These are phyloP conservation scores for Emydocephalus ijimae DNA, from an alignment of 2,113 vertebrate species.

Conservation along the genomic window DNA sequence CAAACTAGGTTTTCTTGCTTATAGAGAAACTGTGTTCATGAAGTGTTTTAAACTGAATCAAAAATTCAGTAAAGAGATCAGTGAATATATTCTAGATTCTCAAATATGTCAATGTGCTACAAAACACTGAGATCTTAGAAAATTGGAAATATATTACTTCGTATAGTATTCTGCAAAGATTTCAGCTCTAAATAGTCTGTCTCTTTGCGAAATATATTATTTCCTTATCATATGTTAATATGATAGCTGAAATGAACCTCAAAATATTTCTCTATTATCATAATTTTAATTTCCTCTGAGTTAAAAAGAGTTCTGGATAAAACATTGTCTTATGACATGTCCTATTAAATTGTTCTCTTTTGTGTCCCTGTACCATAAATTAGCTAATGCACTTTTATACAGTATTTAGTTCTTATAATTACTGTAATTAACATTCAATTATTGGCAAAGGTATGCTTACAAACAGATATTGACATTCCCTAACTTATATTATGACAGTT, in stretches of 20 bases:
- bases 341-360: not conserved
- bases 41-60: not conserved
- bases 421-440: not conserved
- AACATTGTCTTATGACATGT: not conserved
- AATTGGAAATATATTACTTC: not conserved
- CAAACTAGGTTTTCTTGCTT: not conserved
- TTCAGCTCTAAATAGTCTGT: not conserved
- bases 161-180: not conserved
- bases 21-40: not conserved
- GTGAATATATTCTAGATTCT: not conserved
- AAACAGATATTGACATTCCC: not conserved
- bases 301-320: slow-evolving; percentile 1
- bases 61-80: not conserved
- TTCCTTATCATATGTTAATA: not conserved
- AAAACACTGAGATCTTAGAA: not conserved
- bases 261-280: not conserved
- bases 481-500: not conserved
- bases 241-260: not conserved
- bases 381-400: not conserved
- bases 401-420: not conserved
- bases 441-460: not conserved
- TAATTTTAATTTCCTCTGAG: not conserved
- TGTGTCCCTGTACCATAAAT: not conserved
- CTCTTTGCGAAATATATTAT: not conserved
- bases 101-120: not conserved